Evolutionary conservation across 2,113 vertebrate species (phyloP).

Genomic region (Nothoprocta perdicaria): DNA sequence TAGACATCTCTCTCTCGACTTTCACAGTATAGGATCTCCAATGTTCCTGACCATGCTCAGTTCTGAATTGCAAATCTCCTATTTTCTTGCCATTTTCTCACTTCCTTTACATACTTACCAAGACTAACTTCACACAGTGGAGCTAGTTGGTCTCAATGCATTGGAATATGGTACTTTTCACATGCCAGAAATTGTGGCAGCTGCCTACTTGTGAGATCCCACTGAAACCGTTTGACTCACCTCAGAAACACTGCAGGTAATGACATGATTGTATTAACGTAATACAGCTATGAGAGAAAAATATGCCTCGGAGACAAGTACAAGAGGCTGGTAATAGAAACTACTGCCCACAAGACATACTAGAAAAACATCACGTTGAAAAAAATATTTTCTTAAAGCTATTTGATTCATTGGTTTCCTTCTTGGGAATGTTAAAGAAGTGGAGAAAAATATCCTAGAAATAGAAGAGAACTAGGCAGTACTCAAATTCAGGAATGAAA

Average conservation of each 20-base stretch:
- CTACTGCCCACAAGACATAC: not conserved
- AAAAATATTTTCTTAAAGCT: not conserved
- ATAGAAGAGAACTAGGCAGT: not conserved
- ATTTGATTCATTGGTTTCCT: not conserved
- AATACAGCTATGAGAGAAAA: not conserved
- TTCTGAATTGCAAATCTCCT: not conserved
- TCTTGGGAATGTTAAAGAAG: not conserved
- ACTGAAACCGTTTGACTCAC: not conserved
- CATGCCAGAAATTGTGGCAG: not conserved
- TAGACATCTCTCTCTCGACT: not conserved
- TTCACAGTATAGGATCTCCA: not conserved
- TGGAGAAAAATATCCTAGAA: constrained; percentile 8
- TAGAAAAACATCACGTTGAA: not conserved
- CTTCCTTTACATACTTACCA: not conserved
- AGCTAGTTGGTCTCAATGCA: not conserved
- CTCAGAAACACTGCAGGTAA: not conserved
- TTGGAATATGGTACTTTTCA: not conserved
- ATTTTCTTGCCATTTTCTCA: not conserved
- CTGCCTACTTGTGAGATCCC: not conserved
- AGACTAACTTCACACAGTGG: not conserved
- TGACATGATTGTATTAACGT: not conserved
- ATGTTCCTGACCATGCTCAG: not conserved
- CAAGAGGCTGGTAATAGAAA: not conserved
- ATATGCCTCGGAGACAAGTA: not conserved
- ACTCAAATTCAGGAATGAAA: not conserved